A percentile compares a stretch with the other conserved stretches of the same genome.
These are phyloP conservation scores for Acrocyrtus sp. DNA, from an alignment of 2,888 invertebrate genomes.

Conservation along the genomic window DNA sequence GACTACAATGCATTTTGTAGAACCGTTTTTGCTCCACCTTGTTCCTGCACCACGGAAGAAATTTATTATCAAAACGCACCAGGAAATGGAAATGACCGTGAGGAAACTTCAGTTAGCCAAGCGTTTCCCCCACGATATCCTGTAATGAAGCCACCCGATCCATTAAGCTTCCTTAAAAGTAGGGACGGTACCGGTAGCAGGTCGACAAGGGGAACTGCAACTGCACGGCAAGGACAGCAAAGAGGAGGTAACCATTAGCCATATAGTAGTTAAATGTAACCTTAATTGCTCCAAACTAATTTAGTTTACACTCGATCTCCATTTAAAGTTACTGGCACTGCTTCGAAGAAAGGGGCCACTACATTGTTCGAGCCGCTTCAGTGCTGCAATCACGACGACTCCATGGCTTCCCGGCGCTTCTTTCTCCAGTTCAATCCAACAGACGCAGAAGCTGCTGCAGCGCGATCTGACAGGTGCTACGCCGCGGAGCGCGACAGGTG, in stretches of 20 bases:
- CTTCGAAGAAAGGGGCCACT: background rate
- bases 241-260: background rate
- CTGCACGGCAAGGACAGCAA: too few species aligned
- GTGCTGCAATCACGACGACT: constrained; percentile 16
- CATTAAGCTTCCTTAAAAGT: background rate
- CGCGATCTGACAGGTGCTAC: constrained; percentile 2
- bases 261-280: too few species aligned
- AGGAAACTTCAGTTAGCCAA: constrained; percentile 12
- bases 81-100: background rate
- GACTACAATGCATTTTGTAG: background rate
- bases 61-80: background rate
- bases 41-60: background rate
- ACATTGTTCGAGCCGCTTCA: background rate
- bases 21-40: background rate
- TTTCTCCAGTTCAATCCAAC: constrained; percentile 5
- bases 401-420: background rate
- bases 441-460: background rate
- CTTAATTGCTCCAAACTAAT: too few species aligned
- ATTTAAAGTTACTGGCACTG: too few species aligned
- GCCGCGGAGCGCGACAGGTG: constrained; percentile 7
- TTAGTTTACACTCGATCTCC: background rate
- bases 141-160: background rate
- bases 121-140: constrained; percentile 8
- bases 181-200: background rate
- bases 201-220: too few species aligned